Evolutionary conservation across 2,888 invertebrate genomes (phyloP).

Genomic region (Pollenia angustigena): DNA sequence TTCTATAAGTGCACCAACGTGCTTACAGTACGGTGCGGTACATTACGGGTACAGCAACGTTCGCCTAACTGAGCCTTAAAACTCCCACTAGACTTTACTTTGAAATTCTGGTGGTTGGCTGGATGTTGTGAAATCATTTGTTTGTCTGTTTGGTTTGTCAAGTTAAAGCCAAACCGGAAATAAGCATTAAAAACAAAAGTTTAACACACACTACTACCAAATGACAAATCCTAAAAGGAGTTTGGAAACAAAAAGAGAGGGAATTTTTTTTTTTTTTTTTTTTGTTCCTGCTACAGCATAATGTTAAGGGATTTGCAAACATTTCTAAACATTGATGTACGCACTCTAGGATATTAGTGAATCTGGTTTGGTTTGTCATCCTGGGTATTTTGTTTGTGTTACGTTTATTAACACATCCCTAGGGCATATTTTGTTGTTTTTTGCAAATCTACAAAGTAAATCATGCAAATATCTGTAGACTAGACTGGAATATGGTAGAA

Average conservation of each 20-base stretch:
- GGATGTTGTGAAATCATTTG: slow-evolving; percentile 32
- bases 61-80: too few species aligned
- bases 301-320: slow-evolving; percentile 59
- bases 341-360: background rate
- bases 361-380: slow-evolving; percentile 12
- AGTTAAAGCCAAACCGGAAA: slow-evolving; percentile 69
- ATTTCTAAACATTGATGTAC: slow-evolving; percentile 5
- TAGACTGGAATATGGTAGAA: background rate
- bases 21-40: too few species aligned
- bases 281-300: slow-evolving; percentile 60
- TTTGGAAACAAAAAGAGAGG: background rate
- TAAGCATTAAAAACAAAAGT: slow-evolving; percentile 66
- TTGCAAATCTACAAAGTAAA: slow-evolving; percentile 37
- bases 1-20: too few species aligned
- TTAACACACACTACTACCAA: slow-evolving; percentile 32
- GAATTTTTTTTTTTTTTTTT: background rate
- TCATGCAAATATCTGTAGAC: slow-evolving; percentile 44
- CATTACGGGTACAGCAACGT: too few species aligned
- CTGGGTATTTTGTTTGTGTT: slow-evolving; percentile 55
- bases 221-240: background rate
- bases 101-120: background rate
- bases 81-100: slow-evolving; percentile 4
- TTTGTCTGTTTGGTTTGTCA: slow-evolving; percentile 57
- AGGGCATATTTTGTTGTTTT: slow-evolving; percentile 73
- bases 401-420: slow-evolving; percentile 81